These are phyloP conservation scores for Drosophila birchii DNA, from an alignment of 2,888 invertebrate genomes.

Conservation along the genomic window DNA sequence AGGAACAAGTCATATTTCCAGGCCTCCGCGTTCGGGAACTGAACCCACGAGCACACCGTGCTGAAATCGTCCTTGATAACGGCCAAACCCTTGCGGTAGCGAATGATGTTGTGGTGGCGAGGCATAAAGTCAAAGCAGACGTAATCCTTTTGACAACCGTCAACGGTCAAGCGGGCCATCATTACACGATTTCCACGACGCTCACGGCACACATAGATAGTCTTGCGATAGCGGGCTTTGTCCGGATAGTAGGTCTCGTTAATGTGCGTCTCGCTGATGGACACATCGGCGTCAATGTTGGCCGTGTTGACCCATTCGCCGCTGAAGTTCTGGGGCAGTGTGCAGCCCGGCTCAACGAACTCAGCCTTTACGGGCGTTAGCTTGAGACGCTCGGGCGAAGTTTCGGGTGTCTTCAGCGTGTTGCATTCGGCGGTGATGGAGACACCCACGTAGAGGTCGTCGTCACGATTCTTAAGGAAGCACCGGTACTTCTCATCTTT, in stretches of 20 bases:
- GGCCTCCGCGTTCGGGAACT: constrained; percentile 92
- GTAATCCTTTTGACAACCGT: constrained; percentile 98
- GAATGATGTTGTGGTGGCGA: constrained; percentile 96
- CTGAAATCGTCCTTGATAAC: constrained; percentile 95
- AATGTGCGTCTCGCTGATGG: constrained; percentile 97
- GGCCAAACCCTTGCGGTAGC: constrained; percentile 94
- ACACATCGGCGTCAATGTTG: constrained; percentile 96
- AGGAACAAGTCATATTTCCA: constrained; percentile 95
- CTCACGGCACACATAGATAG: constrained; percentile 97
- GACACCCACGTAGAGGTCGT: constrained; percentile 95
- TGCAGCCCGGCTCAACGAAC: constrained; percentile 95
- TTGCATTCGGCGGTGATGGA: constrained; percentile 98
- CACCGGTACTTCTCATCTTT: constrained; percentile 98
- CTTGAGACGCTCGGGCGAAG: constrained; percentile 94
- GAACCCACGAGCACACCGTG: constrained; percentile 97
- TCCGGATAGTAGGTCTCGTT: constrained; percentile 98
- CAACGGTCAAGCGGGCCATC: constrained; percentile 98
- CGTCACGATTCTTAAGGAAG: constrained; percentile 96
- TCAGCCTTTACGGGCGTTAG: constrained; percentile 95
- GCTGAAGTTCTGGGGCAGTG: constrained; percentile 96
- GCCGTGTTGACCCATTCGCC: constrained; percentile 99
- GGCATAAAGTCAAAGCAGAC: constrained; percentile 98
- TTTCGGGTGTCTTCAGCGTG: constrained; percentile 95
- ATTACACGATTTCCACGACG: constrained; percentile 95
- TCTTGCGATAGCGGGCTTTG: constrained; percentile 93